Conservation (phyloP, 2,113 vertebrate genomes). For the Hemiprocne comata region DNA sequence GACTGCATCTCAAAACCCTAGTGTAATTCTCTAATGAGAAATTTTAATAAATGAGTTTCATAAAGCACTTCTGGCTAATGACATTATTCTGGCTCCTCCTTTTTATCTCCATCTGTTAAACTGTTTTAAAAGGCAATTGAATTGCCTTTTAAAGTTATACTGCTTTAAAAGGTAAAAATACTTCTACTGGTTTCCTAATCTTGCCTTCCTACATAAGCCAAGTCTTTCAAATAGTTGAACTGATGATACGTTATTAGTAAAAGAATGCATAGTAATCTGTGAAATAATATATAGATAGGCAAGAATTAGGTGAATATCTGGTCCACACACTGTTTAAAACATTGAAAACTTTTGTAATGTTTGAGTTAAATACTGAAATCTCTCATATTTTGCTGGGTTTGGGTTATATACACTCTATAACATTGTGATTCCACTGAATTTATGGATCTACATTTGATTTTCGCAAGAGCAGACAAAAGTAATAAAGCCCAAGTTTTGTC, state of each 20-base stretch:
- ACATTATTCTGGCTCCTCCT: neutral
- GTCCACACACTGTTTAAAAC: neutral
- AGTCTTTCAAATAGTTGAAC: neutral
- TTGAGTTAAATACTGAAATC: neutral
- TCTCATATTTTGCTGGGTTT: neutral
- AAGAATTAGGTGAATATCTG: neutral
- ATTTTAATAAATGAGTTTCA: neutral
- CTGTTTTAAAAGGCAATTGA: neutral
- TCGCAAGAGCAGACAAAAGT: neutral
- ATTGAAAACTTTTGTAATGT: neutral
- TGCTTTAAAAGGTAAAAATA: neutral
- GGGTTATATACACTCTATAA: accelerated
- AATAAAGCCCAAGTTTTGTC: neutral
- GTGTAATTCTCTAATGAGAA: neutral
- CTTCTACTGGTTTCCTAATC: neutral
- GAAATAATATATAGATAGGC: neutral
- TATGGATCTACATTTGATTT: neutral
- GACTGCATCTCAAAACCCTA: neutral
- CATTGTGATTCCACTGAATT: neutral
- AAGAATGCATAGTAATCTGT: neutral
- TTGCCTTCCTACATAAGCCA: neutral
- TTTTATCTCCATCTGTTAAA: neutral
- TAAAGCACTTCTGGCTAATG: neutral
- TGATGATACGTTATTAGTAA: neutral
- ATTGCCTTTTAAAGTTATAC: neutral